Evolutionary conservation across 2,797 vertebrate genomes (phyloP).

Genomic region (Apodemus agrarius): DNA sequence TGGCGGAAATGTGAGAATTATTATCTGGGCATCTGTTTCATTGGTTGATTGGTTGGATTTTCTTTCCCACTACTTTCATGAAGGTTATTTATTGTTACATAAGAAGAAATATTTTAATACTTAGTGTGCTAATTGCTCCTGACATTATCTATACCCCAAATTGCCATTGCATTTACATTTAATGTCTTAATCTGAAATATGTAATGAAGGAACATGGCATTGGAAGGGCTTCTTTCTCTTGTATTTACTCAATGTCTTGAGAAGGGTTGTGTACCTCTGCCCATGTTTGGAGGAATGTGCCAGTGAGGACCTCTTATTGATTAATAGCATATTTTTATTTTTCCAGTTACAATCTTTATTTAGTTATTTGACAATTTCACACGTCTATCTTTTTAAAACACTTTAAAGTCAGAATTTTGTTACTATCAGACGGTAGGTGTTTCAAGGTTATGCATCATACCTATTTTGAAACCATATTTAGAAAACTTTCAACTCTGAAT

Average conservation of each 20-base stretch:
- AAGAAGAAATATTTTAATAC: neutral
- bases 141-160: neutral
- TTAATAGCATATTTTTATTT: neutral
- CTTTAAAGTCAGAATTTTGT: neutral
- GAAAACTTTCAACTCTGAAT: neutral
- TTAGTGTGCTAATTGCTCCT: neutral
- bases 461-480: neutral
- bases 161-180: neutral
- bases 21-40: neutral
- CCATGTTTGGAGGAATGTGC: neutral
- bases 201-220: neutral
- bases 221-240: neutral
- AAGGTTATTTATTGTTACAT: neutral
- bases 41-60: neutral
- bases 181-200: neutral
- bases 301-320: neutral
- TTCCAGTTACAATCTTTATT: too few relatives aligned
- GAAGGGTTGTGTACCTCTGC: neutral
- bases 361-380: neutral
- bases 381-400: neutral
- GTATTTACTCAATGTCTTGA: neutral
- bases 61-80: neutral
- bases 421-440: neutral
- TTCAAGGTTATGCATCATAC: neutral
- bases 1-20: neutral